Conservation (phyloP, 2,113 vertebrate genomes). For the Scomber japonicus region DNA sequence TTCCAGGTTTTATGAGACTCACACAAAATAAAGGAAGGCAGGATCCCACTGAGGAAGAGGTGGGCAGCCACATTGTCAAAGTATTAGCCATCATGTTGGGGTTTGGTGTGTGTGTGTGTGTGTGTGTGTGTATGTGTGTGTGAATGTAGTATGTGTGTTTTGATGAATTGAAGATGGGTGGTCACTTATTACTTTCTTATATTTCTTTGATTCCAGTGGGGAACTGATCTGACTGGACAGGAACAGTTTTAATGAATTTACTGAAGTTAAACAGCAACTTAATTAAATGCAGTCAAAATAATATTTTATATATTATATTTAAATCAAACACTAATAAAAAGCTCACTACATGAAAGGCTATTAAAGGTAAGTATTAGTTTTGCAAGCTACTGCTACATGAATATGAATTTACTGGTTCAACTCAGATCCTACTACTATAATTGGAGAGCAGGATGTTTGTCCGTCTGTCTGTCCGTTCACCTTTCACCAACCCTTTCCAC, state of each 20-base stretch:
- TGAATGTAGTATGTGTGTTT: not conserved
- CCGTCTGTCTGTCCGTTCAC: too few relatives aligned
- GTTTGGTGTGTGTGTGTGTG: conserved; percentile 20
- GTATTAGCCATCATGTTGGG: conserved; percentile 10
- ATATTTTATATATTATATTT: too few relatives aligned
- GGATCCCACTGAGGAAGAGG: conserved; percentile 59
- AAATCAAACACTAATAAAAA: too few relatives aligned
- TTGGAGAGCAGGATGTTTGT: too few relatives aligned
- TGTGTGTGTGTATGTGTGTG: not conserved
- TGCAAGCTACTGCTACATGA: conserved; percentile 6
- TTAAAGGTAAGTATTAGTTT: not conserved
- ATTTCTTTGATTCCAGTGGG: conserved; percentile 18
- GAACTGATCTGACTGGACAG: not conserved
- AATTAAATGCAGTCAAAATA: too few relatives aligned
- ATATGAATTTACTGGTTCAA: conserved; percentile 5
- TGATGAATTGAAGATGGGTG: conserved; percentile 2
- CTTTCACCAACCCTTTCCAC: too few relatives aligned
- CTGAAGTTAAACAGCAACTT: not conserved
- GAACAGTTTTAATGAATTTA: not conserved
- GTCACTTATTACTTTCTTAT: not conserved
- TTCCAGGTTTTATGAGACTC: conserved; percentile 48
- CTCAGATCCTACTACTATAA: not conserved
- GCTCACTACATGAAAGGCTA: too few relatives aligned
- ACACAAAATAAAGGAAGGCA: conserved; percentile 54
- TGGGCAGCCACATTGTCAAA: conserved; percentile 49